A percentile compares a stretch with the other conserved stretches of the same genome.
Evolutionary conservation across 2,888 invertebrate genomes (phyloP).

Genomic region (Campoplex nolae): DNA sequence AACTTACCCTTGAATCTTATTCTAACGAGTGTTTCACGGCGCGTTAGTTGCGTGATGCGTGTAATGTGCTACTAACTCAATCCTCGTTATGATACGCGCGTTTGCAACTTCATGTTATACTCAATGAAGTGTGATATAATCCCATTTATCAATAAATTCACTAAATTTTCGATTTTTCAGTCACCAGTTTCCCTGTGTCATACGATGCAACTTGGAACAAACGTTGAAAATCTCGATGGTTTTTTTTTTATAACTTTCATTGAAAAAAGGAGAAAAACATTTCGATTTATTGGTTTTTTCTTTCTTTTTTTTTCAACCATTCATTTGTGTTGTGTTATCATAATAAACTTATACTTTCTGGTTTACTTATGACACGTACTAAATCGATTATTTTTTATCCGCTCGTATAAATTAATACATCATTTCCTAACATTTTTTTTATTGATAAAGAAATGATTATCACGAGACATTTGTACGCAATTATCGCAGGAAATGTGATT

Average conservation of each 20-base stretch:
- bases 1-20: conserved; percentile 80
- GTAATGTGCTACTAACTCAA: conserved; percentile 1
- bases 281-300: no score
- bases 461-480: background rate
- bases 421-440: background rate
- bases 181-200: no score
- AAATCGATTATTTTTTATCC: no score
- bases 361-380: no score
- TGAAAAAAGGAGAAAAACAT: no score
- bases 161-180: background rate
- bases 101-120: background rate
- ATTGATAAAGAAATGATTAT: background rate
- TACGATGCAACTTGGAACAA: no score
- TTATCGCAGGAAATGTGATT: background rate
- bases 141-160: background rate
- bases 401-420: no score
- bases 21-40: conserved; percentile 80
- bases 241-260: no score
- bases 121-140: background rate
- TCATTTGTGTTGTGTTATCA: no score
- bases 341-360: no score
- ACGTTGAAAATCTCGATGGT: no score
- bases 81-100: background rate
- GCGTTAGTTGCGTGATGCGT: conserved; percentile 74
- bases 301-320: no score